Percentiles rank a stretch among this genome's conserved stretches.
Evolutionary conservation across 2,113 vertebrate genomes (phyloP).

Genomic region (Leptobrachium leishanense): DNA sequence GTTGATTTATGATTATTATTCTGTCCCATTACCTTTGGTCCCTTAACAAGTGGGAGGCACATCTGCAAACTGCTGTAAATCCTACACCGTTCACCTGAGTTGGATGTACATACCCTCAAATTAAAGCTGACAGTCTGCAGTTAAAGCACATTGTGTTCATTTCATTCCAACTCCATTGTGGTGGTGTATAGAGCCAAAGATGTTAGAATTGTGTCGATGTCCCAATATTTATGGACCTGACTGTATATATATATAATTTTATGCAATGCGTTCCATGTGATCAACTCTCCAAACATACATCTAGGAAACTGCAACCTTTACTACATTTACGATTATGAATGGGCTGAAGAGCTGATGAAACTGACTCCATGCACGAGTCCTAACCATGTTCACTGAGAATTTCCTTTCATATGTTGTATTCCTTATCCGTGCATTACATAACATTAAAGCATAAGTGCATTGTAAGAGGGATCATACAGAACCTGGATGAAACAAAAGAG

Average conservation of each 20-base stretch:
- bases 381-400: constrained; percentile 3
- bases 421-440: constrained; percentile 26
- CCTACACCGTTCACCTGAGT: too few species aligned
- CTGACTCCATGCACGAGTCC: constrained; percentile 7
- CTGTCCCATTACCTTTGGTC: too few species aligned
- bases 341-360: constrained; percentile 24
- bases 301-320: neutral
- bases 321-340: constrained; percentile 1
- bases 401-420: constrained; percentile 5
- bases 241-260: neutral
- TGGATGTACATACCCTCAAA: too few species aligned
- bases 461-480: neutral
- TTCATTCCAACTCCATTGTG: too few species aligned
- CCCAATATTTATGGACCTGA: too few species aligned
- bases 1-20: too few species aligned
- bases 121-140: too few species aligned
- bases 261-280: neutral
- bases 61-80: too few species aligned
- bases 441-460: constrained; percentile 2
- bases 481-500: constrained; percentile 12
- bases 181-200: too few species aligned
- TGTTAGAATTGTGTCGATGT: too few species aligned
- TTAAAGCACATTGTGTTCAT: too few species aligned
- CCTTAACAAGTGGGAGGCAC: too few species aligned
- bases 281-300: neutral